Evolutionary conservation across 2,797 vertebrate genomes (phyloP).

Genomic region (Setipinna tenuifilis): DNA sequence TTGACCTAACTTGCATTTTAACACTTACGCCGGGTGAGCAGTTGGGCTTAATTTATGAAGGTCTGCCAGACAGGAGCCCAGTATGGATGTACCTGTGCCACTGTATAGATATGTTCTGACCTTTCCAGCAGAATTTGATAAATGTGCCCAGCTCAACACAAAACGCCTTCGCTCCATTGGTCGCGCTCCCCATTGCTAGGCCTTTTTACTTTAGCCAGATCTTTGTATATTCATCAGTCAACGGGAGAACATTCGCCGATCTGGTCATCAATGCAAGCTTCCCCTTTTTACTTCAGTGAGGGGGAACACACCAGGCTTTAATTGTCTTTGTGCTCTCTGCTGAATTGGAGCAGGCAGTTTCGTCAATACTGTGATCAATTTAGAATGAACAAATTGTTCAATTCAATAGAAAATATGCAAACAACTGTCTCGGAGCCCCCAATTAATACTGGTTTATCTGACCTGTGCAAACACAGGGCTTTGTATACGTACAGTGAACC

Average conservation of each 20-base stretch:
- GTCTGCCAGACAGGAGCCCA: background rate
- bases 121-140: slow-evolving; percentile 46
- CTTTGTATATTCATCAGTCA: slow-evolving; percentile 54
- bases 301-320: slow-evolving; percentile 44
- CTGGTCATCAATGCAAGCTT: slow-evolving; percentile 36
- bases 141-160: slow-evolving; percentile 34
- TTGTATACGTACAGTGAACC: slow-evolving; percentile 15
- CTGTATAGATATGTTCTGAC: slow-evolving; percentile 30
- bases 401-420: slow-evolving; percentile 56
- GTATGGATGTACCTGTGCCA: slow-evolving; percentile 29
- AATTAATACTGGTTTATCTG: slow-evolving; percentile 54
- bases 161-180: slow-evolving; percentile 16
- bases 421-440: slow-evolving; percentile 53
- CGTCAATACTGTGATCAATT: slow-evolving; percentile 65
- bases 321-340: slow-evolving; percentile 54
- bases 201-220: slow-evolving; percentile 39
- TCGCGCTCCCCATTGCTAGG: slow-evolving; percentile 11
- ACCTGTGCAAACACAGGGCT: slow-evolving; percentile 34
- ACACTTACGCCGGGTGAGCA: background rate
- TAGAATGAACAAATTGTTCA: slow-evolving; percentile 61
- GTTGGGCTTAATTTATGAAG: slow-evolving; percentile 39
- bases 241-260: slow-evolving; percentile 39
- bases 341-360: slow-evolving; percentile 57
- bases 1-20: slow-evolving; percentile 37
- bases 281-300: slow-evolving; percentile 24